phyloP scores from a whole-genome alignment of 2,113 vertebrate genomes.

The Ovibos moschatus region DNA sequence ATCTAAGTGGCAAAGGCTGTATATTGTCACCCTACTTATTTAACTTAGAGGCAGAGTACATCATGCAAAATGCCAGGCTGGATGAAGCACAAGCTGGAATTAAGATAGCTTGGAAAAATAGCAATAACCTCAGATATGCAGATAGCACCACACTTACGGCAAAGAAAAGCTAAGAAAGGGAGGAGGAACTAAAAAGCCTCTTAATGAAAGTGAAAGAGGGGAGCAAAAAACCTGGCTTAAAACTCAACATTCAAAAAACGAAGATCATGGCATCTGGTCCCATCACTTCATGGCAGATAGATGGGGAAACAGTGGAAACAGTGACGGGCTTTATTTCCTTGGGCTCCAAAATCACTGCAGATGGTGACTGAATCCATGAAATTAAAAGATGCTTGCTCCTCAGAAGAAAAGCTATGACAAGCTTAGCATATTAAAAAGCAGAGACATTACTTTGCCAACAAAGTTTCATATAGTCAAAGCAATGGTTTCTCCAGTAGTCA shows the following conservation, averaged over 20 bases:
- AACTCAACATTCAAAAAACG: not conserved
- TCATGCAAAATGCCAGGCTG: not conserved
- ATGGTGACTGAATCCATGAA: not conserved
- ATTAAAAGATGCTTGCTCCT: not conserved
- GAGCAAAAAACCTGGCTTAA: not conserved
- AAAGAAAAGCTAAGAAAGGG: not conserved
- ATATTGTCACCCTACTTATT: not conserved
- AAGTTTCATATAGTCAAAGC: not conserved
- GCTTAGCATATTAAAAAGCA: not conserved
- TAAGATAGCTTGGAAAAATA: not conserved
- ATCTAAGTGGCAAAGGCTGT: not conserved
- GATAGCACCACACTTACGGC: not conserved
- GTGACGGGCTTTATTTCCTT: not conserved
- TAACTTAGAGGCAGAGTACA: not conserved
- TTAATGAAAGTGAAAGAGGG: not conserved
- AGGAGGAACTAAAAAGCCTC: not conserved
- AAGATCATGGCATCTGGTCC: not conserved
- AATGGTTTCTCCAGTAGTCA: not conserved
- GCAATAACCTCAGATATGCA: not conserved
- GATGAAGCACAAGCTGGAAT: not conserved
- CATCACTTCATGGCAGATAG: not conserved
- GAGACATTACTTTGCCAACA: not conserved
- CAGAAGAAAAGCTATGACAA: not conserved
- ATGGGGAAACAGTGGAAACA: not conserved
- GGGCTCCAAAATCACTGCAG: not conserved